These are phyloP conservation scores for Malacoctenus gilli DNA, from an alignment of 2,797 vertebrate genomes.

Conservation along the genomic window DNA sequence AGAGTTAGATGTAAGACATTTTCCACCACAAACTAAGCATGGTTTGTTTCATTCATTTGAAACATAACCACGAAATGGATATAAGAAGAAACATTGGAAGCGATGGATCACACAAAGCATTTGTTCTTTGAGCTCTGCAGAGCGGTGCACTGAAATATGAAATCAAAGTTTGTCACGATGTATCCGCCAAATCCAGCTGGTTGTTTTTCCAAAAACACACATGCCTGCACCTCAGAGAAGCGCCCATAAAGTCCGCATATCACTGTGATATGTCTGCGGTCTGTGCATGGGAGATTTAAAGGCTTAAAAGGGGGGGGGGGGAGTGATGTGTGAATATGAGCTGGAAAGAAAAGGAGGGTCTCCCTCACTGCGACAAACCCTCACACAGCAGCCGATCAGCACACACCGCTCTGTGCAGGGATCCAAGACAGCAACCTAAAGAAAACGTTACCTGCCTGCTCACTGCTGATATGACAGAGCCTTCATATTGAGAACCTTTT, in stretches of 20 bases:
- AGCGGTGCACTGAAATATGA: background rate
- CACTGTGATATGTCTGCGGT: background rate
- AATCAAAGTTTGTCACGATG: background rate
- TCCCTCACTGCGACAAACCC: background rate
- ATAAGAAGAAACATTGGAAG: no score
- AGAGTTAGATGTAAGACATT: no score
- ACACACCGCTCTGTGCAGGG: background rate
- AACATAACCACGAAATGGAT: no score
- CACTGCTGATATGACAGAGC: background rate
- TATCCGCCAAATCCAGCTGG: background rate
- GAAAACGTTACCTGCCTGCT: background rate
- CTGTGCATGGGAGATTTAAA: background rate
- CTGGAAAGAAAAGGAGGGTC: background rate
- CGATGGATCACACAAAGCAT: no score
- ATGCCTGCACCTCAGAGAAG: background rate
- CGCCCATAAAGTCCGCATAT: background rate
- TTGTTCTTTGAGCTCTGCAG: background rate
- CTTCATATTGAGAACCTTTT: background rate
- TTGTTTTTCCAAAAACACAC: background rate
- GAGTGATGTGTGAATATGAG: background rate
- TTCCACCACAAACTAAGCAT: no score
- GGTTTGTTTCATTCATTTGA: no score
- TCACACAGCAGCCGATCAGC: slow-evolving; percentile 13
- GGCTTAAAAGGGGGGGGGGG: background rate
- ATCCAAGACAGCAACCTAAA: background rate